Percentiles rank a stretch among this genome's conserved stretches.
phyloP scores from a whole-genome alignment of 1,140 invertebrate genomes.

The Drosophila punjabiensis region DNA sequence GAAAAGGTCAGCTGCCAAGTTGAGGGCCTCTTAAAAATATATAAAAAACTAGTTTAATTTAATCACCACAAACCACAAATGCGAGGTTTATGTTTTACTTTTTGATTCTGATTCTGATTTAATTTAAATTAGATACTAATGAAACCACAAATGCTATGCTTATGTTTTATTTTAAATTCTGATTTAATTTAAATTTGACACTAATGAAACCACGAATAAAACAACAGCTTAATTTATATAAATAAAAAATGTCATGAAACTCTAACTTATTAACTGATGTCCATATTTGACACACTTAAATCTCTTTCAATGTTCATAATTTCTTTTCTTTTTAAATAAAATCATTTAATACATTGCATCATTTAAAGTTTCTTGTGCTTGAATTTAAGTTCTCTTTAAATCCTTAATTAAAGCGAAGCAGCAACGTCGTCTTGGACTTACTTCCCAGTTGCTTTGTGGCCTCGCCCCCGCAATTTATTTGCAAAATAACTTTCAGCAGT shows the following conservation, averaged over 20 bases:
- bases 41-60: background rate
- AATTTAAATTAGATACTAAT: too few relatives aligned
- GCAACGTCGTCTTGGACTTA: slow-evolving; percentile 19
- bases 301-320: background rate
- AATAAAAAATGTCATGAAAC: background rate
- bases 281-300: background rate
- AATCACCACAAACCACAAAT: background rate
- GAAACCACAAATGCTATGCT: too few relatives aligned
- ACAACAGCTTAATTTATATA: background rate
- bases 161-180: background rate
- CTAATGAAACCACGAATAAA: background rate
- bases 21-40: background rate
- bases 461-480: slow-evolving; percentile 37
- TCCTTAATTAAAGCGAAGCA: slow-evolving; percentile 53
- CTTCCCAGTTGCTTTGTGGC: slow-evolving; percentile 26
- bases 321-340: too few relatives aligned
- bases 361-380: background rate
- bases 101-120: background rate
- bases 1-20: background rate
- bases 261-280: rapidly evolving
- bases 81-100: background rate
- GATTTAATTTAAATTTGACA: background rate
- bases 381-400: slow-evolving; percentile 10
- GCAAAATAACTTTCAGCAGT: slow-evolving; percentile 17
- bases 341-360: too few relatives aligned